These are phyloP conservation scores for Arnoldichthys spilopterus DNA, from an alignment of 2,797 vertebrate species.

Conservation along the genomic window DNA sequence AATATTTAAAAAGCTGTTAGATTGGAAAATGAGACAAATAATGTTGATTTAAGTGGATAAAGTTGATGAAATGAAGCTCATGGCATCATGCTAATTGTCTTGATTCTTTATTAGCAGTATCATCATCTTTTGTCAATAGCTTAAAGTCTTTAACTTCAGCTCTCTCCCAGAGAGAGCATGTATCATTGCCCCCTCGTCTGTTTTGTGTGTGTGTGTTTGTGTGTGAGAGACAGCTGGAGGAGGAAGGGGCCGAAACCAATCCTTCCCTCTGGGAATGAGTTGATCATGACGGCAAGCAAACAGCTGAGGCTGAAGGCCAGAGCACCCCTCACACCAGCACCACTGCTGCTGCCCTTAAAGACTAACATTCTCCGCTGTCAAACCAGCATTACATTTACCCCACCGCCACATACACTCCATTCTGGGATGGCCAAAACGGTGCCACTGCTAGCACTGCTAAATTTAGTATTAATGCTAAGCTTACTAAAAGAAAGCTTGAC, in stretches of 20 bases:
- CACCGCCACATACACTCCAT: neutral
- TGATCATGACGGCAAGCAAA: constrained; percentile 50
- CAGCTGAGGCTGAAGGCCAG: constrained; percentile 57
- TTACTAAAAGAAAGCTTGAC: neutral
- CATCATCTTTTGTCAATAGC: neutral
- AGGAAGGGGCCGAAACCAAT: constrained; percentile 47
- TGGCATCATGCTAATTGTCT: neutral
- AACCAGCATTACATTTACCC: neutral
- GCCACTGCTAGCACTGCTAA: neutral
- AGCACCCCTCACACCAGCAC: constrained; percentile 26
- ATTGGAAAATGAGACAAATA: too few relatives aligned
- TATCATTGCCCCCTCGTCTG: neutral
- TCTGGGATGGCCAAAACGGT: neutral
- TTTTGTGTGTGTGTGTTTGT: constrained; percentile 13
- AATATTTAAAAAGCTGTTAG: neutral
- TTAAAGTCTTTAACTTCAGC: neutral
- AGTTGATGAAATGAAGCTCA: neutral
- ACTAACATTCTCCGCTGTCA: constrained; percentile 2
- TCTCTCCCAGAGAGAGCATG: too few relatives aligned
- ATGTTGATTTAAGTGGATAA: too few relatives aligned
- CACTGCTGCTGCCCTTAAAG: constrained; percentile 38
- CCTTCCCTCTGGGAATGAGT: constrained; percentile 48
- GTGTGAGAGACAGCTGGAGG: constrained; percentile 50
- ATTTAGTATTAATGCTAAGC: neutral
- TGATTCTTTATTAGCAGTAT: neutral